Base-by-base conservation (phyloP, 2,797 vertebrate genomes). In the Anniella stebbinsi region DNA sequence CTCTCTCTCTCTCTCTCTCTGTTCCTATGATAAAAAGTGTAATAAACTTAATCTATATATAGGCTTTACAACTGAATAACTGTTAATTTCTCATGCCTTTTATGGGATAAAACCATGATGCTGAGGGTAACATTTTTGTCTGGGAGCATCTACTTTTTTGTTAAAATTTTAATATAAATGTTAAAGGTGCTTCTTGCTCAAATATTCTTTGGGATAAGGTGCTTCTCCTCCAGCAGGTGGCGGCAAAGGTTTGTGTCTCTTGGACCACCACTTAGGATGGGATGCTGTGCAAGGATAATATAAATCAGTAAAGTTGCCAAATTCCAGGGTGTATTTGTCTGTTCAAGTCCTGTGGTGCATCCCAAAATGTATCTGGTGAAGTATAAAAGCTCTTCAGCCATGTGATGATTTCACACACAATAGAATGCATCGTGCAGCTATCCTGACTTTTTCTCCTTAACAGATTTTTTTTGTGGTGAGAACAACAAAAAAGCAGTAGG, bases 211-310 rank as follows among this genome's bases (percentile, higher is more conserved):
- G 36, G 2, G 2, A 17, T 86, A 84, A 38, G 13, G 25, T 11
- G 13, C 6, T 30, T 94, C 91, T 86, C 70, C 75, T 95, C 96
- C 97, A 96, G 94, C 91, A 97, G 97, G 89, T 97, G 97, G 95
- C 97, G 96, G 93, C 28, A 90, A 1, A 87, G 18, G 30, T 84
- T 88, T 48, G n/a, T 54, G n/a, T 54, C 9, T 38, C 17, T 11
- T 66, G 25, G 51, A 72, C 6, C 8, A 10, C 10, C 21, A 28
- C 48, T 3, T 45, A 45, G 45, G 45, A 45, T 77, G 69, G 63
- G 48, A 38, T 57, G 25, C 11, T 54, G n/a, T 57, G 25, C 45
- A 66, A 60, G 28, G 25, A 28, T 33, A 60, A 80, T 8, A 28
- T 70, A 81, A 57, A 13, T 30, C 25, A 85, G 17, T 67, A 51